Evolutionary conservation across 2,797 vertebrate genomes (phyloP).

Genomic region (Coreius guichenoti): DNA sequence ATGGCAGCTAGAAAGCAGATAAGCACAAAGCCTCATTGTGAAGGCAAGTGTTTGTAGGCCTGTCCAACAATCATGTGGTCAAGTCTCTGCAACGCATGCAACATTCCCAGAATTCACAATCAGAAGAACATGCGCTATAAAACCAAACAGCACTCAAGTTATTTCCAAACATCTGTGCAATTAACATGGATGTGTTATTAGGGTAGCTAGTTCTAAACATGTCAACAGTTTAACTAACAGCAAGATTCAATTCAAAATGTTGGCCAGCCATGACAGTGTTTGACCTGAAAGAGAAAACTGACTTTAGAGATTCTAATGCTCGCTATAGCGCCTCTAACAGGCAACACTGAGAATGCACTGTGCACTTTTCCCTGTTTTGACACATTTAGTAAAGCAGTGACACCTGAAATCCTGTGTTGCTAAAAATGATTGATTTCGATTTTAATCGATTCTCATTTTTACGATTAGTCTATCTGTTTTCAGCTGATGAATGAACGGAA

Average conservation of each 20-base stretch:
- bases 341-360: neutral
- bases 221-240: neutral
- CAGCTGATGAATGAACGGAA: no score
- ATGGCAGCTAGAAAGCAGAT: constrained; percentile 48
- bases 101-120: constrained; percentile 3
- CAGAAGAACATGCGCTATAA: constrained; percentile 7
- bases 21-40: constrained; percentile 58
- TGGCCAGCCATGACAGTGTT: neutral
- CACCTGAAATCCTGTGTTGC: neutral
- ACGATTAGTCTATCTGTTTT: no score
- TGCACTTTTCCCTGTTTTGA: neutral
- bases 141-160: neutral
- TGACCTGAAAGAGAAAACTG: neutral
- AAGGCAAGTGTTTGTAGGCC: constrained; percentile 30
- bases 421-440: no score
- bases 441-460: no score
- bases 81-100: constrained; percentile 5
- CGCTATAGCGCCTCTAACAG: neutral
- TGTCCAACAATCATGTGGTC: constrained; percentile 47
- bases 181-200: neutral
- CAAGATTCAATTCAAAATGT: neutral
- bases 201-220: neutral
- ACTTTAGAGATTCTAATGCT: neutral
- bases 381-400: neutral
- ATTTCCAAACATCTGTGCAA: neutral